A percentile compares a stretch with the other conserved stretches of the same genome.
These are phyloP conservation scores for Amyelois transitella DNA, from an alignment of 1,140 invertebrate genomes.

Conservation along the genomic window DNA sequence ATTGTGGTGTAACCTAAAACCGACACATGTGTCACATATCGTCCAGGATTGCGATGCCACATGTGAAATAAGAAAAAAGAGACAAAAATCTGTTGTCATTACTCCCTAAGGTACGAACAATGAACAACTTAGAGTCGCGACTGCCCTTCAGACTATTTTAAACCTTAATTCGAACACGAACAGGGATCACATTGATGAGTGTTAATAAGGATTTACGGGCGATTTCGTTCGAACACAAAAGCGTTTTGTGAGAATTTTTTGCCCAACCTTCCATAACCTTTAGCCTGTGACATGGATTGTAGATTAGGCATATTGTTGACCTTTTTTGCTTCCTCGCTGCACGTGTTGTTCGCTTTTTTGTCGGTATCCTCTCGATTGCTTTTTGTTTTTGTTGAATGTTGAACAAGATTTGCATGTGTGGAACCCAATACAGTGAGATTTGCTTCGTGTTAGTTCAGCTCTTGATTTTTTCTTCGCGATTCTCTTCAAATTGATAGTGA, in stretches of 20 bases:
- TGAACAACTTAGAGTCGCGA: constrained; percentile 37
- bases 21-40: constrained; percentile 71
- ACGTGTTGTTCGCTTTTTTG: constrained; percentile 63
- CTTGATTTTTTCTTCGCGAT: neutral
- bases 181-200: constrained; percentile 27
- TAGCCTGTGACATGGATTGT: constrained; percentile 71
- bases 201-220: constrained; percentile 29
- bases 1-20: constrained; percentile 68
- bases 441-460: constrained; percentile 3
- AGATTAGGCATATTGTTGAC: constrained; percentile 73
- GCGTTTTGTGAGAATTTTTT: constrained; percentile 63
- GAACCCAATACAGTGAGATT: constrained; percentile 19
- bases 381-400: constrained; percentile 58
- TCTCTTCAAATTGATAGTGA: constrained; percentile 12
- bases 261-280: constrained; percentile 69
- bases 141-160: constrained; percentile 22
- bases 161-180: constrained; percentile 19
- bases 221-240: constrained; percentile 49
- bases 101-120: constrained; percentile 68
- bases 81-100: constrained; percentile 71
- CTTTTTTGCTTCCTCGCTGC: constrained; percentile 63
- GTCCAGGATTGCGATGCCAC: constrained; percentile 70
- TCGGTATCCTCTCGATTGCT: constrained; percentile 29
- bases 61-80: constrained; percentile 66
- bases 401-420: constrained; percentile 57